Conservation (phyloP, 2,888 invertebrate genomes). For the Pristionchus fissidentatus region DNA sequence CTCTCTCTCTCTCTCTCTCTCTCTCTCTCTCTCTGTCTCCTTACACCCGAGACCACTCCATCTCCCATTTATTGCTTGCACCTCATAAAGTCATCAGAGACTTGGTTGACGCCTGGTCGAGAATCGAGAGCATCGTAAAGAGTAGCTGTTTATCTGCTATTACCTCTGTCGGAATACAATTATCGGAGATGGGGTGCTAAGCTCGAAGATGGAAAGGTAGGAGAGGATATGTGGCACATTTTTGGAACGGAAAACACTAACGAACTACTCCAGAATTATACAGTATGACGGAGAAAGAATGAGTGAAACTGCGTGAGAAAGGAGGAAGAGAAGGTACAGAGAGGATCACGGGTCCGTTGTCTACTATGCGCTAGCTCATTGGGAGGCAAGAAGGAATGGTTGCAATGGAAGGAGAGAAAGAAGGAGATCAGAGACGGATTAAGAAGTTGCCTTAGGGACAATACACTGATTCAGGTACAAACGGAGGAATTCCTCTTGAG, state of each 20-base stretch:
- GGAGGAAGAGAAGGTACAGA: background rate
- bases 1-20: constrained; percentile 1
- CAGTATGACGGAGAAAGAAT: background rate
- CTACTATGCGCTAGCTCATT: constrained; percentile 13
- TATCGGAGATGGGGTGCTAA: background rate
- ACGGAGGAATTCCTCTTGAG: constrained; percentile 44
- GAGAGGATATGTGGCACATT: background rate
- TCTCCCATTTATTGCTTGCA: constrained; percentile 39
- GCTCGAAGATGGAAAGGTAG: background rate
- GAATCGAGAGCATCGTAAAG: constrained; percentile 28
- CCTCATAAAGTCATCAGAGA: constrained; percentile 33
- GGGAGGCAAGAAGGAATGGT: constrained; percentile 25
- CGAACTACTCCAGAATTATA: background rate
- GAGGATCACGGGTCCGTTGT: background rate
- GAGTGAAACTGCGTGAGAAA: background rate
- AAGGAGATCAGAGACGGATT: background rate
- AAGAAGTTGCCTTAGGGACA: background rate
- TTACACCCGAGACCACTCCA: constrained; percentile 32
- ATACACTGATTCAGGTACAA: constrained; percentile 37
- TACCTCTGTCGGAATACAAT: constrained; percentile 7
- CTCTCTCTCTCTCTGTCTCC: background rate
- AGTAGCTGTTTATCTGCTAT: constrained; percentile 17
- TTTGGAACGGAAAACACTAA: background rate
- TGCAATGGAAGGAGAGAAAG: background rate
- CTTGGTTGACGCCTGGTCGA: constrained; percentile 24